Base-by-base conservation (phyloP, 2,888 invertebrate species). In the Drosophila subsilvestris region DNA sequence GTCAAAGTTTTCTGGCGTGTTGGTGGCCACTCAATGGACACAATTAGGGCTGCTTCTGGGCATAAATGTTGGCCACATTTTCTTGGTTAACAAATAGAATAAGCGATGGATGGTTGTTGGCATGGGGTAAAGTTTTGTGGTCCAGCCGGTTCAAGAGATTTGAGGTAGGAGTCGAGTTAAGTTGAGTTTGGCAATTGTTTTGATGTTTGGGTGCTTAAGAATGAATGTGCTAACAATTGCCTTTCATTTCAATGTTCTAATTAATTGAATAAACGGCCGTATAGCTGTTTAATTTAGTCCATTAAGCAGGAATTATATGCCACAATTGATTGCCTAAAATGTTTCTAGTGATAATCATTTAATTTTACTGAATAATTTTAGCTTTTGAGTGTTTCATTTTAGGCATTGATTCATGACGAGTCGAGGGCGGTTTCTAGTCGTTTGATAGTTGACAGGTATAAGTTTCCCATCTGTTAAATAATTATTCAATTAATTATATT, bases 31-130 rank as follows among this genome's bases (percentile, higher is more conserved):
- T 47, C 45, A 56, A 56, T 56, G 45, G 47, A 56, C 20, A 32
- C 56, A 63, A 63, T 63, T 63, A 63, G 49, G 43, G n/a, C 37
- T 7, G 37, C 37, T 37, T 2, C 37, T n/a, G 14, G 37, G 7
- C 32, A 32, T 32, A 12, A 32, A 32, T 32, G 12, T 12, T 32
- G 12, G 14, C 37, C 37, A n/a, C 37, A 37, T n/a, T 37, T 6
- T n/a, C 37, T 7, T 37, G 37, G n/a, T n/a, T 7, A 37, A n/a
- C 7, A 37, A 7, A n/a, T 37, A 7, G 37, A n/a, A 14, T 7
- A 37, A 37, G 14, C 2, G 37, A 37, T 6, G 37, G 29, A 32
- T 12, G 14, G 32, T 0, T 14, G 37, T 0, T 4, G 12, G n/a
- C 7, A n/a, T n/a, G 37, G 32, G 14, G 32, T 1, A 32, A 12